These are phyloP conservation scores for Cephonodes hylas DNA, from an alignment of 2,888 invertebrate genomes.

Conservation along the genomic window DNA sequence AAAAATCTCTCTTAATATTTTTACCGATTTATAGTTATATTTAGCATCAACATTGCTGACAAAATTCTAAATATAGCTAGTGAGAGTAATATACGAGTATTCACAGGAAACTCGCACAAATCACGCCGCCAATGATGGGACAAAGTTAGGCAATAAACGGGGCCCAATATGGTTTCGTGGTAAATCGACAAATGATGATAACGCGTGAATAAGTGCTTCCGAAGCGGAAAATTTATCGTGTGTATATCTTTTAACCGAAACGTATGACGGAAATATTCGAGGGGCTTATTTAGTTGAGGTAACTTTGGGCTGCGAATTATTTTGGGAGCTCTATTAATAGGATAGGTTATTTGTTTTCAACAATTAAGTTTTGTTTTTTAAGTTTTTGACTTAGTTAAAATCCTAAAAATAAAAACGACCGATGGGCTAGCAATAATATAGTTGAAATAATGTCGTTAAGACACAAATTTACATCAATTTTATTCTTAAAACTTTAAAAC, in stretches of 20 bases:
- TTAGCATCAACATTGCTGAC: neutral
- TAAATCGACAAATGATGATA: slow-evolving; percentile 2
- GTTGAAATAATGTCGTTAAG: no score
- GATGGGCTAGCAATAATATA: no score
- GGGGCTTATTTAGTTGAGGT: neutral
- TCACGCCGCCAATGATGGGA: neutral
- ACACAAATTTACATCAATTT: no score
- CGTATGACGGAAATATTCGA: neutral
- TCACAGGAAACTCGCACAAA: neutral
- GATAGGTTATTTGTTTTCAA: no score
- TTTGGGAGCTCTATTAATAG: no score
- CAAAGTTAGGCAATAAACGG: neutral
- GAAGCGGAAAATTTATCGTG: neutral
- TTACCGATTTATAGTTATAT: neutral
- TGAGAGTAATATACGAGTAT: neutral
- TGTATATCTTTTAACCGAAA: neutral
- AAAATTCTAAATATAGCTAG: neutral
- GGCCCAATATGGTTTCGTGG: neutral
- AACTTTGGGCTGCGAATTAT: neutral
- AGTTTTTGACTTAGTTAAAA: no score
- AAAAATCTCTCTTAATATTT: no score
- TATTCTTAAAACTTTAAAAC: no score
- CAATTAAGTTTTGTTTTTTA: no score
- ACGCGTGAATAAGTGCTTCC: neutral
- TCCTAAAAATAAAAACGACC: no score